These are phyloP conservation scores for Lasaia peninsularis DNA, from an alignment of 1,140 invertebrate genomes.

Conservation along the genomic window DNA sequence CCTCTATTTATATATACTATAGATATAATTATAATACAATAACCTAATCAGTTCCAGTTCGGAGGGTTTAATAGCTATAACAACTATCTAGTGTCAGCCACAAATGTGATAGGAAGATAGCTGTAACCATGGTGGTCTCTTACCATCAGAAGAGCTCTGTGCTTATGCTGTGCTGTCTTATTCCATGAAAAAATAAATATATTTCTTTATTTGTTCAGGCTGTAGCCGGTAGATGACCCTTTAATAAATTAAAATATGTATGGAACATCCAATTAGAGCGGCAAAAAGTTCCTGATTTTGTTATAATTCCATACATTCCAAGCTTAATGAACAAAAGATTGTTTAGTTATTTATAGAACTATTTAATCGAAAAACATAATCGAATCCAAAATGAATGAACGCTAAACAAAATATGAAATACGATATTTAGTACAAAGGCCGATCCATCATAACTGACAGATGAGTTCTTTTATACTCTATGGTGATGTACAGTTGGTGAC, in stretches of 20 bases:
- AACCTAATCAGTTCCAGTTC: no score
- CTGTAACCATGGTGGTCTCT: no score
- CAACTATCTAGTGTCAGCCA: no score
- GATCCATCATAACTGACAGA: slow-evolving; percentile 67
- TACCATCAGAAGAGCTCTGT: no score
- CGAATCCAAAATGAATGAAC: slow-evolving; percentile 40
- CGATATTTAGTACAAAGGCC: slow-evolving; percentile 40
- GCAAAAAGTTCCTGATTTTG: background rate
- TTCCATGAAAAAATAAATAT: no score
- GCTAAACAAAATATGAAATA: slow-evolving; percentile 62
- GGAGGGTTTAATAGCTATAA: no score
- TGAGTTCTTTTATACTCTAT: slow-evolving; percentile 22
- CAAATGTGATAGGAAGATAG: no score
- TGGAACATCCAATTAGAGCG: background rate
- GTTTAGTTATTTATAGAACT: slow-evolving; percentile 29
- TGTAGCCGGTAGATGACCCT: no score
- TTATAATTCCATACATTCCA: background rate
- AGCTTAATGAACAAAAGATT: background rate
- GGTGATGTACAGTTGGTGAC: slow-evolving; percentile 10
- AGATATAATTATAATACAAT: no score
- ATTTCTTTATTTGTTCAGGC: no score
- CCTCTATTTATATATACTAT: no score
- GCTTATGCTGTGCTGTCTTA: no score
- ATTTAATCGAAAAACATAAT: slow-evolving; percentile 59
- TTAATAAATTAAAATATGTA: background rate